These are phyloP conservation scores for Dinothrombium tinctorium DNA, from an alignment of 1,140 invertebrate genomes.

Conservation along the genomic window DNA sequence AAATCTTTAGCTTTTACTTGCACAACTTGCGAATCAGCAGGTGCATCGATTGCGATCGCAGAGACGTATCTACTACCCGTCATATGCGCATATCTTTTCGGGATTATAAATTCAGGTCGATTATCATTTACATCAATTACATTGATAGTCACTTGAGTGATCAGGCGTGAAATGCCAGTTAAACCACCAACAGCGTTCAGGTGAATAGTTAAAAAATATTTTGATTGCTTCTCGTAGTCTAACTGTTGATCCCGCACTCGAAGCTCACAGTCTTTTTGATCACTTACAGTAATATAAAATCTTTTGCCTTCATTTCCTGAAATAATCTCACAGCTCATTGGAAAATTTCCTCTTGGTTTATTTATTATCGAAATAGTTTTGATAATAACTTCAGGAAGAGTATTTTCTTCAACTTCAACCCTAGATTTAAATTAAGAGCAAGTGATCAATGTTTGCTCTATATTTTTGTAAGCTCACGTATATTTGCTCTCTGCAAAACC, in stretches of 20 bases:
- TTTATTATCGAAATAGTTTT: slow-evolving; percentile 48
- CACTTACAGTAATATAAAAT: slow-evolving; percentile 43
- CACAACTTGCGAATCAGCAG: slow-evolving; percentile 40
- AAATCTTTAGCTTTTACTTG: slow-evolving; percentile 54
- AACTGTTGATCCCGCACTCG: slow-evolving; percentile 32
- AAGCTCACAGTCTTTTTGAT: slow-evolving; percentile 51
- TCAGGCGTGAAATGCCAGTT: slow-evolving; percentile 11
- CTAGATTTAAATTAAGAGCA: neutral
- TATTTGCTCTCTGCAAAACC: slow-evolving; percentile 59
- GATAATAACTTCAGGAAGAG: slow-evolving; percentile 36
- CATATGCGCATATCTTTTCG: slow-evolving; percentile 23
- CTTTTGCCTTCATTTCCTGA: slow-evolving; percentile 37
- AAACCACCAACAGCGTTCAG: slow-evolving; percentile 42
- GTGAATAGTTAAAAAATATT: slow-evolving; percentile 46
- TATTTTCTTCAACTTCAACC: slow-evolving; percentile 48
- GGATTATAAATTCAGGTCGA: slow-evolving; percentile 47
- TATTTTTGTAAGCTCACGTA: slow-evolving; percentile 20
- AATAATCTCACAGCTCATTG: slow-evolving; percentile 42
- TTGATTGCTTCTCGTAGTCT: slow-evolving; percentile 45
- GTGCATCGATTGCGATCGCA: slow-evolving; percentile 39
- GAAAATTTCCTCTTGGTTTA: slow-evolving; percentile 34
- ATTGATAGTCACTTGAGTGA: slow-evolving; percentile 42
- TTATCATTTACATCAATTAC: slow-evolving; percentile 71
- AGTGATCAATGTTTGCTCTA: neutral
- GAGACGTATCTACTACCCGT: slow-evolving; percentile 35